These are phyloP conservation scores for Andrena dorsata DNA, from an alignment of 2,888 invertebrate genomes.

Conservation along the genomic window DNA sequence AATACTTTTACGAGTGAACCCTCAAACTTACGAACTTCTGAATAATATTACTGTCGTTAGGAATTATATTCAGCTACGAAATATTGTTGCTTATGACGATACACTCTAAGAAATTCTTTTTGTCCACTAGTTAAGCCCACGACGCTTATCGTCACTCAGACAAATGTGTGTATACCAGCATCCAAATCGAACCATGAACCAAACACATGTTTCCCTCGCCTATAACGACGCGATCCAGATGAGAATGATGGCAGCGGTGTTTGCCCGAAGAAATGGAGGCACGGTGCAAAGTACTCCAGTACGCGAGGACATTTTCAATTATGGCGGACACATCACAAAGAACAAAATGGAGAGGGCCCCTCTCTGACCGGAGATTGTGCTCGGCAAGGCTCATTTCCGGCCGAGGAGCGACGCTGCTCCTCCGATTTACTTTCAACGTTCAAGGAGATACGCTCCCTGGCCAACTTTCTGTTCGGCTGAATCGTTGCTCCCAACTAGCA, in stretches of 20 bases:
- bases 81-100: no score
- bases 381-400: conserved; percentile 65
- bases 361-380: conserved; percentile 65
- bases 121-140: no score
- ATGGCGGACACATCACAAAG: conserved; percentile 53
- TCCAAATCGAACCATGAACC: neutral
- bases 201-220: conserved; percentile 33
- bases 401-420: conserved; percentile 44
- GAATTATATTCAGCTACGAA: no score
- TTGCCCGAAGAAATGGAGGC: conserved; percentile 11
- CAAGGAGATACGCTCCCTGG: conserved; percentile 33
- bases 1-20: no score
- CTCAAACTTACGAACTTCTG: no score
- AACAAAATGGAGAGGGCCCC: conserved; percentile 53
- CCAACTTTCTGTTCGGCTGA: conserved; percentile 13
- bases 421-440: conserved; percentile 58
- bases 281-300: conserved; percentile 18
- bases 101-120: no score
- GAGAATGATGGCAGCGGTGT: neutral
- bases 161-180: no score
- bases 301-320: conserved; percentile 62
- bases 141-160: neutral
- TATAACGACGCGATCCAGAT: conserved; percentile 33
- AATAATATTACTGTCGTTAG: no score
- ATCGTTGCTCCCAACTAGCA: conserved; percentile 52